These are phyloP conservation scores for Stenichneumon culpator DNA, from an alignment of 2,888 invertebrate species.

Conservation along the genomic window DNA sequence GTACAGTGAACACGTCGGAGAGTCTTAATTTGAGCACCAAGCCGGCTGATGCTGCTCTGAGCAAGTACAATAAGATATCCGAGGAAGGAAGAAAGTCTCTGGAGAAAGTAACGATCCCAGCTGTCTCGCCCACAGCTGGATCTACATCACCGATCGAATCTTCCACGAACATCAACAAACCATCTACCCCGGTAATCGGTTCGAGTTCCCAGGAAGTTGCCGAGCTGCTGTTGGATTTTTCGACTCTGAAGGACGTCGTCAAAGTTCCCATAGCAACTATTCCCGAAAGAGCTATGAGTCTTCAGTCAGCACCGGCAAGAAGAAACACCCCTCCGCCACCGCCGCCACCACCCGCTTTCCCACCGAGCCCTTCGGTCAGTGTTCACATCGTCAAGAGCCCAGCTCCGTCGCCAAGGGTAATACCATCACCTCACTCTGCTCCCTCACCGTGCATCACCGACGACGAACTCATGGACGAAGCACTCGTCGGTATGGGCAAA, in stretches of 20 bases:
- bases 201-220: slow-evolving; percentile 87
- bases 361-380: slow-evolving; percentile 89
- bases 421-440: slow-evolving; percentile 89
- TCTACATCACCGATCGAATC: slow-evolving; percentile 62
- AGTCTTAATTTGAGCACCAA: slow-evolving; percentile 85
- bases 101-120: slow-evolving; percentile 70
- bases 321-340: slow-evolving; percentile 84
- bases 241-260: slow-evolving; percentile 87
- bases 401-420: slow-evolving; percentile 89
- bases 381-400: slow-evolving; percentile 93
- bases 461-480: slow-evolving; percentile 96
- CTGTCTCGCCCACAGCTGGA: slow-evolving; percentile 35
- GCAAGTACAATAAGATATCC: slow-evolving; percentile 79
- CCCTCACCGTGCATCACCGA: slow-evolving; percentile 94
- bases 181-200: slow-evolving; percentile 64
- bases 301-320: slow-evolving; percentile 83
- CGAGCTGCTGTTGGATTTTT: slow-evolving; percentile 90
- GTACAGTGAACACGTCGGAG: slow-evolving; percentile 79
- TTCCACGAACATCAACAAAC: slow-evolving; percentile 84
- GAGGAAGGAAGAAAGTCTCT: slow-evolving; percentile 66
- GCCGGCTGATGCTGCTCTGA: slow-evolving; percentile 84
- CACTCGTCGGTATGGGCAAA: slow-evolving; percentile 92
- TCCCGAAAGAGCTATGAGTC: slow-evolving; percentile 87
- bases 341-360: slow-evolving; percentile 82
- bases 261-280: slow-evolving; percentile 84